Evolutionary conservation across 2,113 vertebrate species (phyloP), one percentile per base, ranked within the genome.

Genomic region (Gobiocypris rarus): DNA sequence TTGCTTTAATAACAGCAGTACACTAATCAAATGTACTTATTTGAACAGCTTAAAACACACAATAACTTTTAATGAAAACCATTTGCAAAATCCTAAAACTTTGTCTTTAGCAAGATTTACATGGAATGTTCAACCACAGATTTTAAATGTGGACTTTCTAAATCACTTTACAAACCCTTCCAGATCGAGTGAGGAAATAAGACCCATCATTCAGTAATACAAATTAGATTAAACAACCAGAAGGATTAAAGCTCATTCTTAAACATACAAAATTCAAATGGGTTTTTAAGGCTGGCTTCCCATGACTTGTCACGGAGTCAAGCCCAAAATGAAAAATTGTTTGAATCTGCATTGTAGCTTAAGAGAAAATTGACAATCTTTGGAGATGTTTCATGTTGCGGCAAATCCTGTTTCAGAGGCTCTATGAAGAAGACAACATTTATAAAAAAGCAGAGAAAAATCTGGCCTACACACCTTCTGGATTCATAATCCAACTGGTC

Each of bases 401-500:
- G 14, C 22, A 41, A 58, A 58, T 24, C 9, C 50, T 22, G 14
- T 75, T 75, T 63, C 58, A 75, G 38, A 83, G 34, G 9, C 6
- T 54, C n/a, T 9, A 5, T 52, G 9, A 45, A 43, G 54, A 14
- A 24, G 34, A 10, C 11, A 50, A 74, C 11, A 74, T 26, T 48
- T 48, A n/a, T 31, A 31, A 74, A 0, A 74, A 74, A 74, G 41
- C 19, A 70, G 65, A 28, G 43, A 19, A 24, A 75, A 31, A 19
- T 69, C 17, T 28, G 22, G 52, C 17, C 43, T 81, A 86, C 96
- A 96, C 91, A 99, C 98, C 95, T 94, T 87, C 98, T 95, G 78
- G 98, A 99, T 90, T 99, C 98, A 76, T 96, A 97, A 22, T 97
- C 95, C 0, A 96, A 94, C 93, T 99, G 97, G 91, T 99, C 98